These are phyloP conservation scores for Diplodus puntazzo DNA, from an alignment of 2,797 vertebrate species.

Conservation along the genomic window DNA sequence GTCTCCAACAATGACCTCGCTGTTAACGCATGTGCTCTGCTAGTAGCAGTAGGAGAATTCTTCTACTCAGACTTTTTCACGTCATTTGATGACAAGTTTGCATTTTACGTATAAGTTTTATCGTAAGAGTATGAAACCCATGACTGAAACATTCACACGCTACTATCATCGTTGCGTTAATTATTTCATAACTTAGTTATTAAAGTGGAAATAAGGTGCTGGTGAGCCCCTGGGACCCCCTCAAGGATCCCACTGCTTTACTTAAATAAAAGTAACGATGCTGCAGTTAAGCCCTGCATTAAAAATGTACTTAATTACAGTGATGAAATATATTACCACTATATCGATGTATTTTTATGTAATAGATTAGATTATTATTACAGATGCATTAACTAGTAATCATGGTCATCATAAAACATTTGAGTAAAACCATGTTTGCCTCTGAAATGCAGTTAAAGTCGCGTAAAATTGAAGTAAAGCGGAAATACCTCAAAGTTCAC, in stretches of 20 bases:
- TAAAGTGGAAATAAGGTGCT: no score
- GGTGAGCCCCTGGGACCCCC: no score
- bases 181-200: no score
- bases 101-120: no score
- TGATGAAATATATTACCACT: no score
- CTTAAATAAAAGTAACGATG: not conserved
- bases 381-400: not conserved
- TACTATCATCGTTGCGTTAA: no score
- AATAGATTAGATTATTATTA: not conserved
- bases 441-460: not conserved
- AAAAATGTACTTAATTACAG: not conserved
- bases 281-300: not conserved
- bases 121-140: no score
- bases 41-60: slow-evolving; percentile 7
- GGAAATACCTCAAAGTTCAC: not conserved
- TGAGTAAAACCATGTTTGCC: not conserved
- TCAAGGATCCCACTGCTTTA: no score
- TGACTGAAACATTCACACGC: no score
- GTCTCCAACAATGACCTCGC: slow-evolving; percentile 64
- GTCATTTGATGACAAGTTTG: no score
- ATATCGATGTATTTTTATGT: not conserved
- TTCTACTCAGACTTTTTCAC: no score
- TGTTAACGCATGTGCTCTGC: slow-evolving; percentile 48
- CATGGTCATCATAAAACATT: not conserved
- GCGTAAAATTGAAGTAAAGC: not conserved